These are phyloP conservation scores for Drosophila austrosaltans DNA, from an alignment of 2,888 invertebrate genomes.

Conservation along the genomic window DNA sequence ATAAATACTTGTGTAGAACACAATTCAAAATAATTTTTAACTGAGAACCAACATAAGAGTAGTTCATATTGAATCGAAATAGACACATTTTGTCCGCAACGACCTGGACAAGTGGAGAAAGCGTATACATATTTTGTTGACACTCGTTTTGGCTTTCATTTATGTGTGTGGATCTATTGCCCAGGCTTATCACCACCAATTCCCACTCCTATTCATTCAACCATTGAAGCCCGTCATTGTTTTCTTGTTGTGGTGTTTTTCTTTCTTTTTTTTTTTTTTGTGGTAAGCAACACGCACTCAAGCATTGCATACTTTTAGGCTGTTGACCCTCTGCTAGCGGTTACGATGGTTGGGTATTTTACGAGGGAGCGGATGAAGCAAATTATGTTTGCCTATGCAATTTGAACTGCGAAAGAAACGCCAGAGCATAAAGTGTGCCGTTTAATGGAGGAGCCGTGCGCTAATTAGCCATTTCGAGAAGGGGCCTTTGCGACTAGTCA, in stretches of 20 bases:
- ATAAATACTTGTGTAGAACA: no score
- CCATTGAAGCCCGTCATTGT: conserved; percentile 44
- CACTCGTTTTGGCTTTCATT: background rate
- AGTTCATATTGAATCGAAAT: no score
- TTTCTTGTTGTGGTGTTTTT: conserved; percentile 36
- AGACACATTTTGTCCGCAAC: no score
- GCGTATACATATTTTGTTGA: background rate
- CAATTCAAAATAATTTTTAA: no score
- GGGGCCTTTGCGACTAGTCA: background rate
- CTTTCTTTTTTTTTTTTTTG: conserved; percentile 17
- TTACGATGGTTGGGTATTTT: background rate
- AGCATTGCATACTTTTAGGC: conserved; percentile 75
- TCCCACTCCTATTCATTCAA: background rate
- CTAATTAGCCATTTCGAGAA: conserved; percentile 44
- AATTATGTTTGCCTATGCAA: conserved; percentile 57
- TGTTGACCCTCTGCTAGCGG: conserved; percentile 66
- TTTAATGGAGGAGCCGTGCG: conserved; percentile 34
- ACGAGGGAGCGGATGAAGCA: conserved; percentile 15
- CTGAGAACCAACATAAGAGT: no score
- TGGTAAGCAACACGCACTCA: conserved; percentile 54
- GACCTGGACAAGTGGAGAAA: background rate
- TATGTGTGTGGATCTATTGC: conserved; percentile 13
- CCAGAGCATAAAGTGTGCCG: conserved; percentile 30
- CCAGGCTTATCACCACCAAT: background rate
- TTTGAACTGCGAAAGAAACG: conserved; percentile 29